A percentile compares a stretch with the other conserved stretches of the same genome.
Conservation (phyloP, 1,140 invertebrate genomes). For the Harpegnathos saltator region DNA sequence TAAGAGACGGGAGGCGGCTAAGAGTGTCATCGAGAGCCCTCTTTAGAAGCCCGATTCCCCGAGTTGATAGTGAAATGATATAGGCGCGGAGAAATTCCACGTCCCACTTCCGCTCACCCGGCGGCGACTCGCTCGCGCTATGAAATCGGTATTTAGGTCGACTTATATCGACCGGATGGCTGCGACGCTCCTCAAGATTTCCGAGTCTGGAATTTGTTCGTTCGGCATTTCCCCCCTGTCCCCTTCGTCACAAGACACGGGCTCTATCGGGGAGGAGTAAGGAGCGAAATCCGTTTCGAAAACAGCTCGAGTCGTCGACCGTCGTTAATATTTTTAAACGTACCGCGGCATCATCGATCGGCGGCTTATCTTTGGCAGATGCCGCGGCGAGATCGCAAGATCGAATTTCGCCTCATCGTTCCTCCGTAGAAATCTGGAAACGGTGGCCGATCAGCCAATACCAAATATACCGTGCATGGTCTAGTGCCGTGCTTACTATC, state of each 20-base stretch:
- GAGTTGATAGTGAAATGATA: constrained; percentile 68
- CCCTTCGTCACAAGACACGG: no score
- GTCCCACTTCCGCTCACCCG: constrained; percentile 3
- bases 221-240: not conserved
- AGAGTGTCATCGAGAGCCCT: constrained; percentile 68
- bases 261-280: no score
- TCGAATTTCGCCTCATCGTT: constrained; percentile 52
- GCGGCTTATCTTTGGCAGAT: not conserved
- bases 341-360: not conserved
- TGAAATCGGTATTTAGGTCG: constrained; percentile 30
- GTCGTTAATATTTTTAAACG: not conserved
- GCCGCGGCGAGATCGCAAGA: constrained; percentile 30
- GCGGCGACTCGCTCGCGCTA: not conserved
- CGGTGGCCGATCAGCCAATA: constrained; percentile 57
- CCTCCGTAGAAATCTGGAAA: constrained; percentile 43
- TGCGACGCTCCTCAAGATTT: not conserved
- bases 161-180: constrained; percentile 4
- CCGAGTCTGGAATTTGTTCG: not conserved
- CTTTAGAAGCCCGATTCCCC: constrained; percentile 53
- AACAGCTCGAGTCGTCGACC: not conserved
- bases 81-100: constrained; percentile 19
- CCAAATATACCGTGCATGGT: constrained; percentile 50
- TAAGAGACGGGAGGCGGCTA: constrained; percentile 35
- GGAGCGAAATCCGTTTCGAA: constrained; percentile 14
- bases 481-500: constrained; percentile 67